phyloP scores from a whole-genome alignment of 2,797 vertebrate genomes.

The Acomys russatus region DNA sequence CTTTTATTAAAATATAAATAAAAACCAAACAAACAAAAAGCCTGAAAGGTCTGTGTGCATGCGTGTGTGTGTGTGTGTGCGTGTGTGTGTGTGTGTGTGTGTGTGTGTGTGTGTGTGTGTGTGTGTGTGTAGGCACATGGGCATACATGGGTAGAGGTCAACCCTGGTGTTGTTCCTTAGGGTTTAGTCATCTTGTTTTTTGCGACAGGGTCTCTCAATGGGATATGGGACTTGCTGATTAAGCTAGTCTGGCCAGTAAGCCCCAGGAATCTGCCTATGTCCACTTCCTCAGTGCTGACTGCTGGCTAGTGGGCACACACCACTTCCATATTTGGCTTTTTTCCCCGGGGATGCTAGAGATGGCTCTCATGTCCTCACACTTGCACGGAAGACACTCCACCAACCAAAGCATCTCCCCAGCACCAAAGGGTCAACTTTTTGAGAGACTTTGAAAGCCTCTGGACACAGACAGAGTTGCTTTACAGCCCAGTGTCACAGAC shows the following conservation, averaged over 20 bases:
- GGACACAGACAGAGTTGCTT: background rate
- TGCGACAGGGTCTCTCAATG: background rate
- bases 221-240: background rate
- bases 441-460: constrained; percentile 10
- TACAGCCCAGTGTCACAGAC: background rate
- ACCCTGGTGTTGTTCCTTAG: background rate
- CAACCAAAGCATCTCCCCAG: background rate
- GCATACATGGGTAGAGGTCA: background rate
- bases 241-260: background rate
- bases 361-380: background rate
- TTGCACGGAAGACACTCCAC: background rate
- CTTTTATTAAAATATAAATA: constrained; percentile 83
- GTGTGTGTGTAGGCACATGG: background rate
- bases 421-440: background rate
- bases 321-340: background rate
- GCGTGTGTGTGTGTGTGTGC: background rate
- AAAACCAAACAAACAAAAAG: constrained; percentile 47
- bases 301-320: no score
- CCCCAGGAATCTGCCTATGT: background rate
- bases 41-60: background rate
- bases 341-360: no score
- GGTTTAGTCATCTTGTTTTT: background rate
- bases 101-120: background rate
- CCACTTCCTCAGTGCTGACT: background rate
- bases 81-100: background rate